Base-by-base conservation (phyloP, 2,888 invertebrate species). In the Listrodromus nycthemerus region DNA sequence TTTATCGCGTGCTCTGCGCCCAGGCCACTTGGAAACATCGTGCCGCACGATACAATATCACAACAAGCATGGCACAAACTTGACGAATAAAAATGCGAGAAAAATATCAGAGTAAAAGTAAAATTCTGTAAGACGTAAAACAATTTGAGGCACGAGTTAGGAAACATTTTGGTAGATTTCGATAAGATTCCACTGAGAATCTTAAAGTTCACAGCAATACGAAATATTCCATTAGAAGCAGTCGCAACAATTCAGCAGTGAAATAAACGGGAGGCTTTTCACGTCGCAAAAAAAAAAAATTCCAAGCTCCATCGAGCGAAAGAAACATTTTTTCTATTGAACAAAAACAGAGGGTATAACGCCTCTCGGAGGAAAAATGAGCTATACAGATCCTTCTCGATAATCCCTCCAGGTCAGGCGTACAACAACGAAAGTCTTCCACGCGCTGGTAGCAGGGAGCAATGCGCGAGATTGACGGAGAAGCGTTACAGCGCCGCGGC, bases 401-500 rank as follows among this genome's bases (percentile, higher is more conserved):
- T 87, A 52, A 84, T 88, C 58, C 58, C 50, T 67, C 41, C 75
- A 91, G 91, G 90, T 91, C 88, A 90, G 76, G 79, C 84, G 80
- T 90, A 89, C 88, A 87, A 75, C 87, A 89, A 87, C 88, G 90
- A 91, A 85, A 91, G 90, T 91, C 90, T 91, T 91, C 90, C 91
- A 89, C 88, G 90, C 83, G 85, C 76, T 24, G 71, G 82, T 61
- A 67, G 89, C 81, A 89, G 89, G 87, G 91, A 91, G 71, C 91
- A 89, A 87, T 89, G 89, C 78, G 86, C 91, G 83, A 88, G 91
- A 86, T 88, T 90, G 65, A 87, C 89, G 82, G 92, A 91, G 69
- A 91, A 91, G 81, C 88, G 92, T 48, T 91, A 89, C 91, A 91
- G 94, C 86, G 92, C 91, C 82, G 91, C 92, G 74, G 91, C 92